phyloP scores from a whole-genome alignment of 2,888 invertebrate genomes.

The Synergus japonicus region DNA sequence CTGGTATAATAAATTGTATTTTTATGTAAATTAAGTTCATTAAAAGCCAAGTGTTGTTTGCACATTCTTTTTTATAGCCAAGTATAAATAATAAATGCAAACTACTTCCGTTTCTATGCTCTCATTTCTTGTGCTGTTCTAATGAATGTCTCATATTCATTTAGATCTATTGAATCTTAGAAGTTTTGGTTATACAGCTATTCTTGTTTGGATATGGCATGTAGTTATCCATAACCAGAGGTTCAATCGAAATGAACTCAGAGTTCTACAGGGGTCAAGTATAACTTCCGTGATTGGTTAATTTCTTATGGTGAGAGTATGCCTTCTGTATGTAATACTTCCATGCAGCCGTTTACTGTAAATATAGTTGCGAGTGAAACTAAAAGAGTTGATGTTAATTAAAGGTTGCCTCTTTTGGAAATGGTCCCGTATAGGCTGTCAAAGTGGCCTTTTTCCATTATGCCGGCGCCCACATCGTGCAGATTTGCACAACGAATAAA shows the following conservation, averaged over 20 bases:
- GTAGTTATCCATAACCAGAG: not conserved
- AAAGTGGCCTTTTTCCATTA: constrained; percentile 41
- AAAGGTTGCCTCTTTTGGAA: constrained; percentile 35
- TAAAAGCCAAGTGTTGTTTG: constrained; percentile 13
- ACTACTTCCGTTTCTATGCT: constrained; percentile 24
- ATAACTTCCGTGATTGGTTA: constrained; percentile 37
- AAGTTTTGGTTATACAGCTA: not conserved
- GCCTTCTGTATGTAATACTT: constrained; percentile 32
- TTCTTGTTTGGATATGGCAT: not conserved
- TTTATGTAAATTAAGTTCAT: constrained; percentile 4
- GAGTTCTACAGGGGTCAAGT: constrained; percentile 10
- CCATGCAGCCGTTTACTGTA: not conserved
- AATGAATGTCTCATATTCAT: constrained; percentile 14
- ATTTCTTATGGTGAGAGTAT: constrained; percentile 23
- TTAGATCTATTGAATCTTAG: not conserved
- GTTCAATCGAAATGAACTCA: not conserved
- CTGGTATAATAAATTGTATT: constrained; percentile 1
- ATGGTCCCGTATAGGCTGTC: constrained; percentile 25
- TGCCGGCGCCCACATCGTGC: constrained; percentile 51
- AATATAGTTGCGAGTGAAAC: constrained; percentile 23
- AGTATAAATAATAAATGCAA: constrained; percentile 6
- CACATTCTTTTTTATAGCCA: constrained; percentile 8
- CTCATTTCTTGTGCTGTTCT: not conserved
- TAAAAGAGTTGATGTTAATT: constrained; percentile 26
- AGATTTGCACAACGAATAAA: constrained; percentile 46